These are phyloP conservation scores for Parauchenoglanis ngamensis DNA, from an alignment of 2,797 vertebrate species.

Conservation along the genomic window DNA sequence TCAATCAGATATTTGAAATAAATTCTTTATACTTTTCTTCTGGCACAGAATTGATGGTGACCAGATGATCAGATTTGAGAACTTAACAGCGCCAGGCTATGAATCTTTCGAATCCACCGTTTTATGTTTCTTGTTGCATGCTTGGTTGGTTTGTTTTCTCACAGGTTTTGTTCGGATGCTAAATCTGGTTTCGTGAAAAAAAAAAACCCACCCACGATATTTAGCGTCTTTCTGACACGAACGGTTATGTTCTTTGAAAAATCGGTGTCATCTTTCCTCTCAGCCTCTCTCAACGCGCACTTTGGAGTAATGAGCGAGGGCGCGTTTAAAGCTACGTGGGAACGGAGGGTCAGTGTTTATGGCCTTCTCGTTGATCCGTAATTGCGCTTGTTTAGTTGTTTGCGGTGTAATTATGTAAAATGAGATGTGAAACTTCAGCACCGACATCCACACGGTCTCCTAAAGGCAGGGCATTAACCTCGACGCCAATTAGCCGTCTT, in stretches of 20 bases:
- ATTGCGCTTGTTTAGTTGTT: conserved; percentile 17
- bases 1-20: not conserved
- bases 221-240: not conserved
- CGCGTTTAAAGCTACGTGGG: not conserved
- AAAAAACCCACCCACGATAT: not conserved
- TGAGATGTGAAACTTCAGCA: conserved; percentile 34
- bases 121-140: not conserved
- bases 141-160: not conserved
- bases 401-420: conserved; percentile 68
- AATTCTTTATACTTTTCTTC: no score
- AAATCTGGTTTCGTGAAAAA: not conserved
- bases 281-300: not conserved
- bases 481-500: not conserved
- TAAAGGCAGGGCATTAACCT: not conserved
- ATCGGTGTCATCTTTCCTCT: no score
- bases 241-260: not conserved
- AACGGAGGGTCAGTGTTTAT: conserved; percentile 47
- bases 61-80: not conserved
- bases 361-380: conserved; percentile 60
- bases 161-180: not conserved
- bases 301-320: not conserved
- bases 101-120: not conserved
- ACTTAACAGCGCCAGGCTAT: not conserved
- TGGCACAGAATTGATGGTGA: not conserved
- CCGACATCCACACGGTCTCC: not conserved